Evolutionary conservation across 1,140 invertebrate species (phyloP).

Genomic region (Platorchestia sp.): DNA sequence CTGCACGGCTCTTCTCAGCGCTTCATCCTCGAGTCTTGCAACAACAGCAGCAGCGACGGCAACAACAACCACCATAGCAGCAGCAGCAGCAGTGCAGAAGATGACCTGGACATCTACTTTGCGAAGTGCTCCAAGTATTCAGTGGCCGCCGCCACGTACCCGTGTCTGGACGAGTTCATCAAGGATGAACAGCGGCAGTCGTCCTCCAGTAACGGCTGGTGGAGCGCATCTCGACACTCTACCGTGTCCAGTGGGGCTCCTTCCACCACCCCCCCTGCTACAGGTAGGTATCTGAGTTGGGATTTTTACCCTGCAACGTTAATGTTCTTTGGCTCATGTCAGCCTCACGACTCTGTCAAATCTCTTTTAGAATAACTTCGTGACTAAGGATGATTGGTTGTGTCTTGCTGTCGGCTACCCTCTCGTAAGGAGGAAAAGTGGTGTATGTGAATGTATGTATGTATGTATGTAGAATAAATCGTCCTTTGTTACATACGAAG

Average conservation of each 20-base stretch:
- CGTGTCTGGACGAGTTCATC: background rate
- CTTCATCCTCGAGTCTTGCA: slow-evolving; percentile 26
- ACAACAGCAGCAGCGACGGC: slow-evolving; percentile 7
- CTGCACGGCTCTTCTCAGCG: slow-evolving; percentile 29
- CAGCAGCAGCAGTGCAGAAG: background rate
- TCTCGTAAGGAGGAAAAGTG: background rate
- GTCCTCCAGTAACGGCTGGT: background rate
- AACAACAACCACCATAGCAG: background rate
- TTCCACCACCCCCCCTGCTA: background rate
- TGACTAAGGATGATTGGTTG: no score
- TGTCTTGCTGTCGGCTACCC: no score
- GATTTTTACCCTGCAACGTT: background rate
- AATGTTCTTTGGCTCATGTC: background rate
- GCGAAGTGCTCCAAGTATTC: background rate
- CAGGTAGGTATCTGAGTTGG: background rate
- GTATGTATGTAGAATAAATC: no score
- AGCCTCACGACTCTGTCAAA: background rate
- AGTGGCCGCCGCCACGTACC: background rate
- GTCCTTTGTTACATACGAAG: no score
- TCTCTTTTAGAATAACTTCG: background rate
- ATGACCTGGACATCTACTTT: no score
- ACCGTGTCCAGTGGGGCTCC: slow-evolving; percentile 23
- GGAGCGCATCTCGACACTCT: slow-evolving; percentile 2
- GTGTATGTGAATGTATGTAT: no score
- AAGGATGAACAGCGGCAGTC: background rate